A percentile compares a stretch with the other conserved stretches of the same genome.
Conservation (phyloP, 1,140 invertebrate species). For the Dreissena rostriformis region DNA sequence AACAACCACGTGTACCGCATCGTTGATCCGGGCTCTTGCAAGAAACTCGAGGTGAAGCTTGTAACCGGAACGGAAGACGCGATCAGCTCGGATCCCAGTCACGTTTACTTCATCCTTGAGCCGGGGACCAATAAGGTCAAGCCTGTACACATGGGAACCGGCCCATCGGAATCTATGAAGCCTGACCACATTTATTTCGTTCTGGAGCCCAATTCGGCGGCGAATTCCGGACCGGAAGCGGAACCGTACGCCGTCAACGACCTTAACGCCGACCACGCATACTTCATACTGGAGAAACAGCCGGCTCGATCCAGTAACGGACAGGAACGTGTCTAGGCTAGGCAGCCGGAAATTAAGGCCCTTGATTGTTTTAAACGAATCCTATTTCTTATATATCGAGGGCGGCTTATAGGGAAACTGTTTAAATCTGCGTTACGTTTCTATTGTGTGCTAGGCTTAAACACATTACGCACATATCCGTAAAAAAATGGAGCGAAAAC, state of each 20-base stretch:
- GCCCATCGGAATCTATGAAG: neutral
- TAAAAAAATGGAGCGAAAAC: too few species aligned
- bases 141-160: neutral
- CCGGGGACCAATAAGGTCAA: neutral
- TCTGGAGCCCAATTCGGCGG: neutral
- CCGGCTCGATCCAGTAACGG: neutral
- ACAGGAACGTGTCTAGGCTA: too few species aligned
- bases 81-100: neutral
- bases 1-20: neutral
- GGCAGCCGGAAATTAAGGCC: too few species aligned
- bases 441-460: too few species aligned
- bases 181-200: slow-evolving; percentile 4
- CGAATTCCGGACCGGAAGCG: neutral
- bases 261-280: neutral
- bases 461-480: too few species aligned
- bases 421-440: too few species aligned
- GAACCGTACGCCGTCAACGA: slow-evolving; percentile 1
- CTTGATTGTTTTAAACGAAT: too few species aligned
- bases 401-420: too few species aligned
- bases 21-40: neutral
- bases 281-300: slow-evolving; percentile 4
- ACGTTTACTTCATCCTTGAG: neutral
- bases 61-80: neutral
- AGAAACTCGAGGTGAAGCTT: neutral
- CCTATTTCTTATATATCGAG: too few species aligned